These are phyloP conservation scores for Drosophila peninsularis DNA, from an alignment of 2,888 invertebrate genomes.

Conservation along the genomic window DNA sequence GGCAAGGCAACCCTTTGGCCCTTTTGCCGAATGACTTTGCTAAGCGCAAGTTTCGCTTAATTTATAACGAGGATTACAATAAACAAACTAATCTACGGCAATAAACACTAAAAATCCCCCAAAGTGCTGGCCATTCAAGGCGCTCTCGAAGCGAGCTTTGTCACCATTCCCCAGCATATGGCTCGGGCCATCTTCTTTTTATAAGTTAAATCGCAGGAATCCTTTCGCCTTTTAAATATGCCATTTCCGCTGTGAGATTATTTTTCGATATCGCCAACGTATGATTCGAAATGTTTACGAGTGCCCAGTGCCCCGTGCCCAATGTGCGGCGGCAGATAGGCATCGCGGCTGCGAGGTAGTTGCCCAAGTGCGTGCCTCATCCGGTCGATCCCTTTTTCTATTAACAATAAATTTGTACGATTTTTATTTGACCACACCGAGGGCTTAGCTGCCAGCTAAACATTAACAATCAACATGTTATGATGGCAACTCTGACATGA, in stretches of 20 bases:
- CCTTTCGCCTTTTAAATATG: slow-evolving; percentile 78
- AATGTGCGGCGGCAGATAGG: slow-evolving; percentile 59
- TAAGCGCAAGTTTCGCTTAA: slow-evolving; percentile 77
- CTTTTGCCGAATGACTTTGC: slow-evolving; percentile 52
- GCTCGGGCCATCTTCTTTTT: slow-evolving; percentile 55
- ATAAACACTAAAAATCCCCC: slow-evolving; percentile 83
- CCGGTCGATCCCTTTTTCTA: slow-evolving; percentile 74
- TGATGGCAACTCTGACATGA: too few species aligned
- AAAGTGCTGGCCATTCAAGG: slow-evolving; percentile 60
- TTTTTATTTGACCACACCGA: slow-evolving; percentile 53
- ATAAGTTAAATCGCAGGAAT: slow-evolving; percentile 79
- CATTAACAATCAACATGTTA: not conserved
- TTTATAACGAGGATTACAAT: slow-evolving; percentile 83
- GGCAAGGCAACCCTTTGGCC: slow-evolving; percentile 53
- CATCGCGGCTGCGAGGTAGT: slow-evolving; percentile 50
- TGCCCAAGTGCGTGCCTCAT: slow-evolving; percentile 55
- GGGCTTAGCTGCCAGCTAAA: not conserved
- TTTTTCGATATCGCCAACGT: slow-evolving; percentile 76
- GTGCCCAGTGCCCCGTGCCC: slow-evolving; percentile 52
- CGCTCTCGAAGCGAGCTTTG: slow-evolving; percentile 43
- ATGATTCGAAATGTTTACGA: slow-evolving; percentile 76
- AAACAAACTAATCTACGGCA: slow-evolving; percentile 83
- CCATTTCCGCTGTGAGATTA: slow-evolving; percentile 79
- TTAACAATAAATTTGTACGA: slow-evolving; percentile 82
- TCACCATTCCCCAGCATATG: slow-evolving; percentile 20